A percentile compares a stretch with the other conserved stretches of the same genome.
Conservation (phyloP, 2,888 invertebrate genomes). For the Drosophila nr. fundita region DNA sequence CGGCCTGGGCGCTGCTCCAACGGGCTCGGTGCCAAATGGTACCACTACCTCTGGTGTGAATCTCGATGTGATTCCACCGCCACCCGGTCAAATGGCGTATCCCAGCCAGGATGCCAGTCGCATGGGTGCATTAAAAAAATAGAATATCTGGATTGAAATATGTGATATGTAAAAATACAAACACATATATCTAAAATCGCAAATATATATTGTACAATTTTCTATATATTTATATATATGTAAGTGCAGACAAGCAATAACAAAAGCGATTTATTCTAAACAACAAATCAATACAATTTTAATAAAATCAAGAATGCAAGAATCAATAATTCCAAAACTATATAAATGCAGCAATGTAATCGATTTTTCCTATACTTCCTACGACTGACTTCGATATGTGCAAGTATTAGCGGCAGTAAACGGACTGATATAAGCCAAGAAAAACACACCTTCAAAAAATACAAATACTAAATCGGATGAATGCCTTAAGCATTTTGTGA, state of each 20-base stretch:
- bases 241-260: not conserved
- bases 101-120: conserved; percentile 98
- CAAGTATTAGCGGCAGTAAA: not conserved
- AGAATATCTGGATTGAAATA: conserved; percentile 5
- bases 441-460: not conserved
- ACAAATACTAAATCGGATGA: not conserved
- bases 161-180: conserved; percentile 1
- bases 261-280: conserved; percentile 7
- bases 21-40: conserved; percentile 8
- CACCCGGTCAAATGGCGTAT: conserved; percentile 90
- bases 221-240: conserved; percentile 5
- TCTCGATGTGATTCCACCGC: conserved; percentile 82
- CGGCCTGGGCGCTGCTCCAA: conserved; percentile 73
- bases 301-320: conserved; percentile 5
- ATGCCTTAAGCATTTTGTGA: not conserved
- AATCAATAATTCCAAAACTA: not conserved
- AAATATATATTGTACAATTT: conserved; percentile 4
- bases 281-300: conserved; percentile 7
- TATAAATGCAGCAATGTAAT: not conserved
- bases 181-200: not conserved
- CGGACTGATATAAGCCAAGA: not conserved
- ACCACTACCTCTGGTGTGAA: conserved; percentile 50
- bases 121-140: conserved; percentile 89
- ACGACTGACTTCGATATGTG: not conserved
- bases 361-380: not conserved